phyloP scores from a whole-genome alignment of 2,888 invertebrate genomes.

The Chrysopilus asiliformis region DNA sequence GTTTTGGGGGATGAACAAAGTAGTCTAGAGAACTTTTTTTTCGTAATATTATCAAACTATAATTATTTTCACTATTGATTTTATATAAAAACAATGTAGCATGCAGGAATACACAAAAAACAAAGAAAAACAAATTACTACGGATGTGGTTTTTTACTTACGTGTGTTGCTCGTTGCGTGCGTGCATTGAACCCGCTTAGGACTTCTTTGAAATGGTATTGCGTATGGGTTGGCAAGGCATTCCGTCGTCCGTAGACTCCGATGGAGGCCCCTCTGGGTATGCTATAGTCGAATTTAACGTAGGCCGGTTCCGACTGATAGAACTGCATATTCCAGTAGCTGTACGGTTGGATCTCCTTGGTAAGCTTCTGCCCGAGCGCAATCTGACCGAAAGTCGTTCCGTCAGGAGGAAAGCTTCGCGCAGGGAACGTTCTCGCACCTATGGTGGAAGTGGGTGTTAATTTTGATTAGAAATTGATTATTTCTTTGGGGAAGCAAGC shows the following conservation, averaged over 20 bases:
- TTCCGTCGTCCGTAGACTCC: slow-evolving; percentile 91
- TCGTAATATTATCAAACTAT: too few species aligned
- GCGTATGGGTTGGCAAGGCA: slow-evolving; percentile 89
- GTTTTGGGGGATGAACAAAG: too few species aligned
- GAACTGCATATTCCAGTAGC: slow-evolving; percentile 97
- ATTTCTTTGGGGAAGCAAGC: too few species aligned
- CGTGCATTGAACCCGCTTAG: slow-evolving; percentile 80
- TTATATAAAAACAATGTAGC: too few species aligned
- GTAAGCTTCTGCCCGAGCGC: slow-evolving; percentile 74
- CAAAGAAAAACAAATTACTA: too few species aligned
- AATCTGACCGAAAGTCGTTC: slow-evolving; percentile 83
- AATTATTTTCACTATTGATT: too few species aligned
- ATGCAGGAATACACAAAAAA: too few species aligned
- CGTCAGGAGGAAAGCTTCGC: slow-evolving; percentile 83
- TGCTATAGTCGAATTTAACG: slow-evolving; percentile 88
- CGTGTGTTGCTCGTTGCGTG: slow-evolving; percentile 71
- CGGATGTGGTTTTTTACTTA: slow-evolving; percentile 53
- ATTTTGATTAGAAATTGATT: too few species aligned
- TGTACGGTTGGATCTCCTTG: slow-evolving; percentile 82
- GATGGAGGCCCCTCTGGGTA: slow-evolving; percentile 81
- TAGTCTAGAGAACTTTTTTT: too few species aligned
- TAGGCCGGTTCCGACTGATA: slow-evolving; percentile 88
- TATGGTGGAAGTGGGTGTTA: too few species aligned
- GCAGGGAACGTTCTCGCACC: slow-evolving; percentile 81
- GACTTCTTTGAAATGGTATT: slow-evolving; percentile 91